Evolutionary conservation across 1,140 invertebrate genomes (phyloP).

Genomic region (Varroa destructor): DNA sequence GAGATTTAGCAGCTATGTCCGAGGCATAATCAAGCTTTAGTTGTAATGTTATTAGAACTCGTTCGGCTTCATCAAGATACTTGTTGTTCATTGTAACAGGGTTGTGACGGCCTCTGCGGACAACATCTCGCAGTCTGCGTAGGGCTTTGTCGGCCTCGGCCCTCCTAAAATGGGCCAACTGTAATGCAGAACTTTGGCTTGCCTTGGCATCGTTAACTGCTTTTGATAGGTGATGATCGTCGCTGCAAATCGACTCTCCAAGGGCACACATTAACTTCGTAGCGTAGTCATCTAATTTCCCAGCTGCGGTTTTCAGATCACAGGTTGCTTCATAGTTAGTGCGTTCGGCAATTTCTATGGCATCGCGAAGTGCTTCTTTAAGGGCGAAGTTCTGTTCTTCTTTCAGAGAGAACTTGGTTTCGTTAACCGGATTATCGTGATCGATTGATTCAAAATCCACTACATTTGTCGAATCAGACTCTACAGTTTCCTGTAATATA

Average conservation of each 20-base stretch:
- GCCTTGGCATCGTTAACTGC: constrained; percentile 2
- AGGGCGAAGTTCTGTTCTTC: background rate
- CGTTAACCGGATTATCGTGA: too few relatives aligned
- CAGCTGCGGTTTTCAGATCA: background rate
- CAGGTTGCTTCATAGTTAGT: background rate
- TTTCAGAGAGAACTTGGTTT: too few relatives aligned
- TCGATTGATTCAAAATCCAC: too few relatives aligned
- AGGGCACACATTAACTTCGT: constrained; percentile 16
- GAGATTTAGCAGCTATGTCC: background rate
- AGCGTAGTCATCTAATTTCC: background rate
- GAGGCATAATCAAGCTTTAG: background rate
- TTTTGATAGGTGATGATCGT: background rate
- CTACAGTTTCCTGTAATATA: too few relatives aligned
- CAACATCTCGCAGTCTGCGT: background rate
- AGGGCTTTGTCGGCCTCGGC: background rate
- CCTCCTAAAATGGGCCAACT: background rate
- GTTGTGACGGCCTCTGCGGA: constrained; percentile 1
- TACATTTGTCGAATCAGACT: too few relatives aligned
- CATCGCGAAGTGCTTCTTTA: constrained; percentile 6
- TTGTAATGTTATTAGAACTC: background rate
- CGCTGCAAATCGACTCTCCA: constrained; percentile 1
- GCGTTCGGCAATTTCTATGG: background rate
- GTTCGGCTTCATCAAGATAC: constrained; percentile 1
- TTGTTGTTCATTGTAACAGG: background rate
- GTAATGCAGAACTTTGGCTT: background rate